Base-by-base conservation (phyloP, 2,888 invertebrate species). In the Patella ulyssiponensis region DNA sequence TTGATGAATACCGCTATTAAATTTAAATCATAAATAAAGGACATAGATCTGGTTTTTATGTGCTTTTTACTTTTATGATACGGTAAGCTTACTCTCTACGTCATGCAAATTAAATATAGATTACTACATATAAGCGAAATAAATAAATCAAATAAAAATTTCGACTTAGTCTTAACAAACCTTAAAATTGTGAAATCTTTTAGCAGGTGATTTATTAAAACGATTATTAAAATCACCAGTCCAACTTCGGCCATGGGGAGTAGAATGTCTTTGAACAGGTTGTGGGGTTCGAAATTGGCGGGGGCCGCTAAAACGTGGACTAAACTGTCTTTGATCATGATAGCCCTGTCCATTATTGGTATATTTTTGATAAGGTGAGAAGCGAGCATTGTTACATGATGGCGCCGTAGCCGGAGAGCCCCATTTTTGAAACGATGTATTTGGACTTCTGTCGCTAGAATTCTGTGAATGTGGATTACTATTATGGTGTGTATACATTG, bases 231-330 rank as follows among this genome's bases (percentile, higher is more conserved):
- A 20, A 64, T 23, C 64, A 20, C 64, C 64, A 15, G 64, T 64
- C 64, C 64, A 64, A 64, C 33, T 69, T 69, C 51, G 69, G 51
- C n/a, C 54, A 44, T 51, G 51, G 7, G 64, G 76, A 71, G 33
- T 70, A 53, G 27, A 76, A 69, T 33, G 72, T 73, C 27, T 69
- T 52, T n/a, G 27, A 69, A 75, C 53, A 17, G 75, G 75, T 44
- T 75, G 75, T 54, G 75, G 75, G 20, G 75, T 75, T 75, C 75
- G 52, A 27, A 75, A 75, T 53, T 54, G 53, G 7, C 27, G 27
- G 17, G 27, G 44, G 33, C 53, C 52, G 54, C 51, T 52, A 75
- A 52, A 70, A 15, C 54, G 75, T 12, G 75, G 75, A 70, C 75
- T 75, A 27, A 23, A 69, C 33, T 64, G 64, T 64, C 64, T 64